Base-by-base conservation (phyloP, 2,797 vertebrate genomes). In the Podarcis siculus region DNA sequence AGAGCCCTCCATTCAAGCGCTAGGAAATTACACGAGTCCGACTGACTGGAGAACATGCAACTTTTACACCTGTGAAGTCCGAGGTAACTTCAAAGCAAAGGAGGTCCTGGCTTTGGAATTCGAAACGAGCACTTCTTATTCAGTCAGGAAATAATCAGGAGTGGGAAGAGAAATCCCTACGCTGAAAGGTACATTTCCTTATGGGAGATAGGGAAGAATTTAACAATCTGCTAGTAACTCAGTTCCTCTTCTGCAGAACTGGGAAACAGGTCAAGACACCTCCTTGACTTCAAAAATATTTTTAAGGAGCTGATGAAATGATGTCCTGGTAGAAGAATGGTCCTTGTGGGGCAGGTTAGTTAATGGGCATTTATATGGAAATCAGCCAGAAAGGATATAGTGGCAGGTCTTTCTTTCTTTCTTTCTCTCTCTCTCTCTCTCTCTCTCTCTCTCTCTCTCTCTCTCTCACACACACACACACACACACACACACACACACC, bases 51-150 rank as follows among this genome's bases (percentile, higher is more conserved):
- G 61, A 82, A 86, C 49, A 82, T 15, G 42, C 27, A 42, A 21
- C n/a, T 37, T 79, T 82, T 64, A 82, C 71, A 82, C 71, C 86
- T 87, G 86, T n/a, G 49, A 75, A 87, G 79, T 76, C 58, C 30
- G 8, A 73, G 78, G n/a, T 39, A 81, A 81, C 83, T 89, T 89
- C 58, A 81, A 89, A 89, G 78, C 42, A 37, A 76, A 72, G 69
- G 21, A 30, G 39, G 42, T 32, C 81, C 58, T 75, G 55, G n/a
- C 83, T 85, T 10, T 66, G 21, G 78, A 37, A 87, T 82, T 82
- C 30, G 17, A 37, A 82, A 73, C 45, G 30, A 87, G 69, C 21
- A n/a, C 75, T 75, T 76, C 71, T 75, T 67, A 75, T 67, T 89
- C 69, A 3, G n/a, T 61, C 15, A 37, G 78, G 37, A 85, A 85